These are phyloP conservation scores for Lochmaea capreae DNA, from an alignment of 2,888 invertebrate genomes.

Conservation along the genomic window DNA sequence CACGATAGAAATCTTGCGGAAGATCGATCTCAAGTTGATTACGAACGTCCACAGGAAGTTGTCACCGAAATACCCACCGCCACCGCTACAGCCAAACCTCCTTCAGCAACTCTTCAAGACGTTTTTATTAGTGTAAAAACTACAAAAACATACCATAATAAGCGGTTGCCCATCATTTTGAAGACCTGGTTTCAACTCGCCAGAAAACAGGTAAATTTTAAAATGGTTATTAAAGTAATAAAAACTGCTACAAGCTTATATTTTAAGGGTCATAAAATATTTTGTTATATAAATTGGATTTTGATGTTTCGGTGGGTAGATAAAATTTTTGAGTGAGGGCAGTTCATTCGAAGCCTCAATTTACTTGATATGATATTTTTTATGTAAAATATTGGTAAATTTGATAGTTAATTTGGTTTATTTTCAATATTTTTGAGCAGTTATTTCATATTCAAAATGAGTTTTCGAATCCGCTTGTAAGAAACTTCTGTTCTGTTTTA, in stretches of 20 bases:
- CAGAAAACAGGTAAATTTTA: conserved; percentile 81
- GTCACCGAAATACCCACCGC: conserved; percentile 58
- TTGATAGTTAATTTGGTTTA: too few species aligned
- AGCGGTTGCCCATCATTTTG: conserved; percentile 86
- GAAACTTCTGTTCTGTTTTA: not conserved
- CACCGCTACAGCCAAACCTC: conserved; percentile 67
- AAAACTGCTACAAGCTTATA: not conserved
- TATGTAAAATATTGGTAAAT: too few species aligned
- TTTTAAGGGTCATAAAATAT: not conserved
- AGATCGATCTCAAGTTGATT: conserved; percentile 47
- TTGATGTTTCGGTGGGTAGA: too few species aligned
- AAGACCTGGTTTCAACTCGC: conserved; percentile 97
- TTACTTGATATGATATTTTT: too few species aligned
- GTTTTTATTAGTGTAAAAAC: conserved; percentile 97
- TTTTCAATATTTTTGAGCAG: too few species aligned
- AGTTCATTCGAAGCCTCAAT: too few species aligned
- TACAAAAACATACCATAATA: conserved; percentile 86
- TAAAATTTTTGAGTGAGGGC: too few species aligned
- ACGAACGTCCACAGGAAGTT: conserved; percentile 45
- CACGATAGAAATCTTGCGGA: conserved; percentile 55
- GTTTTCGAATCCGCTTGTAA: not conserved
- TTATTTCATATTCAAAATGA: too few species aligned
- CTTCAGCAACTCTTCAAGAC: conserved; percentile 80
- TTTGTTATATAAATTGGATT: not conserved
- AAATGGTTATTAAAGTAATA: not conserved